phyloP scores from a whole-genome alignment of 2,797 vertebrate genomes.

The Gymnodraco acuticeps region DNA sequence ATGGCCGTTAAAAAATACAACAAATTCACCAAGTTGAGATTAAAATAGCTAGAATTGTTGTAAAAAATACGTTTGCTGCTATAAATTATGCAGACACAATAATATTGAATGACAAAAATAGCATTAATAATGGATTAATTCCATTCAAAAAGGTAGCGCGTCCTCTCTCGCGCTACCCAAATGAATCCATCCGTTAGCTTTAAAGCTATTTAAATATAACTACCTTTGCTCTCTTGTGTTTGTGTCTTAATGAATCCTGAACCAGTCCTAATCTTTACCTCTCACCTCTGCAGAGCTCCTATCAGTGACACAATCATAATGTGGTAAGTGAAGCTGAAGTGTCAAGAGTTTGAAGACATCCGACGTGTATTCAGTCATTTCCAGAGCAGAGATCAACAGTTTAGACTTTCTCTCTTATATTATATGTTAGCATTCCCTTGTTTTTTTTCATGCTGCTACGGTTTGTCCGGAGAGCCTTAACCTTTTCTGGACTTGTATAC shows the following conservation, averaged over 20 bases:
- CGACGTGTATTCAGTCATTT: too few species aligned
- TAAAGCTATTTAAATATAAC: background rate
- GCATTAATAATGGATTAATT: background rate
- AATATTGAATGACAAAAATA: background rate
- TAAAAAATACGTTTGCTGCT: too few species aligned
- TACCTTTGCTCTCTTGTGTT: background rate
- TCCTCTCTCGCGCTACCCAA: background rate
- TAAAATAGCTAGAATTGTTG: too few species aligned
- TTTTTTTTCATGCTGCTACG: conserved; percentile 26
- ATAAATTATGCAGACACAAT: too few species aligned
- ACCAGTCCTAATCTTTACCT: conserved; percentile 15
- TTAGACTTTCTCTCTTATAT: background rate
- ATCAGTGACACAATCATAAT: background rate
- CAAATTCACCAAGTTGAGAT: too few species aligned
- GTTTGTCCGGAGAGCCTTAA: conserved; percentile 21
- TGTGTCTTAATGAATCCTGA: conserved; percentile 18
- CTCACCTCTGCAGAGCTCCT: conserved; percentile 4
- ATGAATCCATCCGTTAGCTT: background rate
- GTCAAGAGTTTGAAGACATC: background rate
- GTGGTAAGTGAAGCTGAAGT: conserved; percentile 6
- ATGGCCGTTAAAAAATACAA: too few species aligned
- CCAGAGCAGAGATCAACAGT: background rate
- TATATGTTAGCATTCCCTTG: conserved; percentile 50
- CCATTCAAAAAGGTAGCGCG: background rate
- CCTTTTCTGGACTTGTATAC: conserved; percentile 24